Evolutionary conservation across 1,140 invertebrate genomes (phyloP), one percentile per base, ranked within the genome.

Genomic region (Aculops lycopersici): DNA sequence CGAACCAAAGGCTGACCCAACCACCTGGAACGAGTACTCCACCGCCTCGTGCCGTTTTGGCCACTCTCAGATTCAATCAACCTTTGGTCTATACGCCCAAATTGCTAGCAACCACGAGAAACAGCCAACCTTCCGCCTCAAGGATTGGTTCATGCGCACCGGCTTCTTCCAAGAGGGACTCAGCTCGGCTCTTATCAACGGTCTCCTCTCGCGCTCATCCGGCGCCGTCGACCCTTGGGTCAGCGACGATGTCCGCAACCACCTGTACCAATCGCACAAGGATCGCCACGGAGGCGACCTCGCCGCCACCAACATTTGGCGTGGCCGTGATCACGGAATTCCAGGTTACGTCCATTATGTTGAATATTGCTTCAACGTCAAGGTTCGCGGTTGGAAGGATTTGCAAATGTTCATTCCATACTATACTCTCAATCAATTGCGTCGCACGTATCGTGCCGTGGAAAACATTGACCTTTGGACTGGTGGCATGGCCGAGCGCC

Each of bases 31-130:
- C 51, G 66, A 63, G 39, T 71, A 71, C 51, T 60, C 64, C 2
- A 57, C 67, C 3, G 68, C 67, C 21, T 70, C 79, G 1, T 86
- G 72, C 58, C 64, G 80, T 41, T 88, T 94, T 53, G 88, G 88
- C 0, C 86, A 94, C 55, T 83, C 80, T 0, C 55, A 94, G 17
- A 63, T 94, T 17, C 37, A 13, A 14, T 31, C 14, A 17, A 43
- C 37, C 37, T 46, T 44, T 24, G 42, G 15, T 31, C 42, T 45
- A n/a, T 31, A 31, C n/a, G 8, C 24, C 8, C 24, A n/a, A 8
- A 31, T 31, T n/a, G n/a, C 16, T 20, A 5, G 1, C 13, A 14
- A 13, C 12, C 12, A 39, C 38, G 19, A 20, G n/a, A 20, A 39
- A 17, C 4, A 20, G 21, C 14, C 17, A 19, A 14, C n/a, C 4